Percentiles rank a stretch among this genome's conserved stretches.
phyloP scores from a whole-genome alignment of 2,888 invertebrate species.

The Busseola fusca region DNA sequence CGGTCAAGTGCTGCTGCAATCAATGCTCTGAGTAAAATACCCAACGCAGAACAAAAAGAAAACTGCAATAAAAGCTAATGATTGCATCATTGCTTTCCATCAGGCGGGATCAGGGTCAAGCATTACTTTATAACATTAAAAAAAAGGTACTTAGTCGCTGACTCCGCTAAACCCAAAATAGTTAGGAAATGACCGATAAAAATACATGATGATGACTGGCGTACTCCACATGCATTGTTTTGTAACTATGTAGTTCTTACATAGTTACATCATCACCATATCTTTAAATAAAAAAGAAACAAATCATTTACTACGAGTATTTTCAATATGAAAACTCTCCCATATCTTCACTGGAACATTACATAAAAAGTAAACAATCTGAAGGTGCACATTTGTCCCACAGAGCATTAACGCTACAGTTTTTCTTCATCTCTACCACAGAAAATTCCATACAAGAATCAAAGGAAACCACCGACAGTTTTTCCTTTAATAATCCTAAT shows the following conservation, averaged over 20 bases:
- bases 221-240: background rate
- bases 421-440: conserved; percentile 27
- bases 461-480: conserved; percentile 39
- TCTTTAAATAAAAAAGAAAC: no score
- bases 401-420: conserved; percentile 6
- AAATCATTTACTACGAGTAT: background rate
- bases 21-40: no score
- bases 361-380: conserved; percentile 11
- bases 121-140: no score
- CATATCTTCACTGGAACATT: background rate
- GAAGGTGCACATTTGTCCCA: conserved; percentile 10
- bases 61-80: background rate
- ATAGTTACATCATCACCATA: no score
- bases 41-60: background rate
- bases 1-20: no score
- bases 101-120: no score
- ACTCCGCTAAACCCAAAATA: background rate
- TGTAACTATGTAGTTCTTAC: background rate
- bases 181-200: no score
- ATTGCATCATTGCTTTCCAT: no score
- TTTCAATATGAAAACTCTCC: background rate
- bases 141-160: background rate
- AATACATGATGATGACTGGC: background rate
- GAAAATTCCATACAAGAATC: conserved; percentile 29
- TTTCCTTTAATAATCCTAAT: conserved; percentile 41